phyloP scores from a whole-genome alignment of 2,113 vertebrate genomes.

The Colaptes auratus region DNA sequence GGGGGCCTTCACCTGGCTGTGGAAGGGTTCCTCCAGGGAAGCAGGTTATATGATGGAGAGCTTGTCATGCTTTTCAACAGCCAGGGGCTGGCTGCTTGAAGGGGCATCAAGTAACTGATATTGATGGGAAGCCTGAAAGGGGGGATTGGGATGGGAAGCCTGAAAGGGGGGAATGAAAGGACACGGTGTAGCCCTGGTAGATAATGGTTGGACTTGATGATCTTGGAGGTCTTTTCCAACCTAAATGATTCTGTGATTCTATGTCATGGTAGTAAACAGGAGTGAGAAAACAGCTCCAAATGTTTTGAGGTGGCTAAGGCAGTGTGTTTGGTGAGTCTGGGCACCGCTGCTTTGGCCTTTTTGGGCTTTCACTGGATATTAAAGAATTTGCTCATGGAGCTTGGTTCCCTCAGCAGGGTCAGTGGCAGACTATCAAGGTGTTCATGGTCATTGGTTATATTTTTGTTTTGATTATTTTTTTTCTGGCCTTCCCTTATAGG shows the following conservation, averaged over 20 bases:
- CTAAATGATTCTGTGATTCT: too few species aligned
- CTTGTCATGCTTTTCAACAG: not conserved
- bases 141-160: too few species aligned
- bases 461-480: not conserved
- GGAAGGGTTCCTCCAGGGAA: not conserved
- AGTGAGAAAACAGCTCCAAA: not conserved
- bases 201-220: too few species aligned
- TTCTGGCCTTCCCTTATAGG: constrained; percentile 61
- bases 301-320: not conserved
- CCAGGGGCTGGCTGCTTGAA: too few species aligned
- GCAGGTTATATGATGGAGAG: not conserved
- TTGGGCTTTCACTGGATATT: not conserved
- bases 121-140: too few species aligned
- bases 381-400: not conserved
- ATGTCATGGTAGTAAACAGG: too few species aligned
- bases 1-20: not conserved
- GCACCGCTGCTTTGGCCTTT: not conserved
- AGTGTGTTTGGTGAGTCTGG: not conserved
- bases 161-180: too few species aligned
- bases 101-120: too few species aligned
- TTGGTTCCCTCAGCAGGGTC: not conserved
- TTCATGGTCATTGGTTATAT: not conserved
- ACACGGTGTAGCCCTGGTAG: too few species aligned
- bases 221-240: too few species aligned
- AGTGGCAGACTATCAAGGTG: not conserved